These are phyloP conservation scores for Pseudomugil tenellus DNA, from an alignment of 2,797 vertebrate species.

Conservation along the genomic window DNA sequence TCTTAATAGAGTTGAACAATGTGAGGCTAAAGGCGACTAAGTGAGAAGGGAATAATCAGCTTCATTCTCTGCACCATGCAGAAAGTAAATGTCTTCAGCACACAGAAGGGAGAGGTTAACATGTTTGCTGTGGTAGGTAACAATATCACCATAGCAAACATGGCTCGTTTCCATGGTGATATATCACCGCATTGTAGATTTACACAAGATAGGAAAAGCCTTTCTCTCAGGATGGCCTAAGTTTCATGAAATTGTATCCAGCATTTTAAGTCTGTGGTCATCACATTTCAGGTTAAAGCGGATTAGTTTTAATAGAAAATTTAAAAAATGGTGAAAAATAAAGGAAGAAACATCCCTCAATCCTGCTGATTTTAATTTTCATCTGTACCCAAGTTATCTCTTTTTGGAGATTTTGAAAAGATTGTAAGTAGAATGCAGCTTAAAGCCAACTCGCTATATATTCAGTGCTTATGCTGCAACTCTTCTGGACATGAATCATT, in stretches of 20 bases:
- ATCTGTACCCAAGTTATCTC: constrained; percentile 9
- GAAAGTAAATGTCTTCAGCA: constrained; percentile 28
- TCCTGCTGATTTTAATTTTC: constrained; percentile 19
- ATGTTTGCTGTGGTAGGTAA: constrained; percentile 69
- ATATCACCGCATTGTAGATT: constrained; percentile 29
- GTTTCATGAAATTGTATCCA: constrained; percentile 23
- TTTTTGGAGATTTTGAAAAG: constrained; percentile 32
- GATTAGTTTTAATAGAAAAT: too few relatives aligned
- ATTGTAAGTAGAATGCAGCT: constrained; percentile 9
- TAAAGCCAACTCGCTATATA: not conserved
- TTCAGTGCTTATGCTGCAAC: not conserved
- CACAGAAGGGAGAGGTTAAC: constrained; percentile 49
- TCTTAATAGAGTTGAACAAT: constrained; percentile 4
- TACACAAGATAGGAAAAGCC: constrained; percentile 36
- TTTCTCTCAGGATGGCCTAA: constrained; percentile 9
- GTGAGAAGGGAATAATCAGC: constrained; percentile 24
- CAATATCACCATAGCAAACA: too few relatives aligned
- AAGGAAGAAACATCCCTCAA: constrained; percentile 3
- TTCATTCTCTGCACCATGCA: constrained; percentile 11
- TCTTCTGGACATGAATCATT: constrained; percentile 32
- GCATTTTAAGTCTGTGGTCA: constrained; percentile 32
- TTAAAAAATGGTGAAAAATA: not conserved
- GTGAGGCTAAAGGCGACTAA: not conserved
- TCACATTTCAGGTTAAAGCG: not conserved
- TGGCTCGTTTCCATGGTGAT: constrained; percentile 73